Evolutionary conservation across 2,113 vertebrate species (phyloP).

Genomic region (Mustelus asterias): DNA sequence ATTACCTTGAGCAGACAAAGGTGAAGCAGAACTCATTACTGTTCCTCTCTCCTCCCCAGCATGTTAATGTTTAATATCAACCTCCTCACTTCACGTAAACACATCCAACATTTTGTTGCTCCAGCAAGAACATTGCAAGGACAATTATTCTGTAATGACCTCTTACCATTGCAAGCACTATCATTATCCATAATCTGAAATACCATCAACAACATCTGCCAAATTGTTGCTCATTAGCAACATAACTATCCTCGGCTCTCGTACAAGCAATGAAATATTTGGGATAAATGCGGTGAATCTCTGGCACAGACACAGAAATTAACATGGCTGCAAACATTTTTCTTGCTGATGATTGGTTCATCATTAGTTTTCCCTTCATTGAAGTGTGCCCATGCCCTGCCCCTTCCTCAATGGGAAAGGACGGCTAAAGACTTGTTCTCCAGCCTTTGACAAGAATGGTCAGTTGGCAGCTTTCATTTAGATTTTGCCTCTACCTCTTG

Average conservation of each 20-base stretch:
- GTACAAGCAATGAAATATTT: constrained; percentile 28
- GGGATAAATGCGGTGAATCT: not conserved
- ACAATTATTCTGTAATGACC: constrained; percentile 27
- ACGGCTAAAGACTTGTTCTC: not conserved
- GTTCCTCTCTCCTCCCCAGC: not conserved
- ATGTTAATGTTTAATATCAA: not conserved
- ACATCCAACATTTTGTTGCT: not conserved
- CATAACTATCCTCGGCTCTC: not conserved
- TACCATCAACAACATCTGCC: constrained; percentile 35
- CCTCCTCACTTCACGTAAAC: not conserved
- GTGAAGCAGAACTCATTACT: not conserved
- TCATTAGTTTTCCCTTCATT: not conserved
- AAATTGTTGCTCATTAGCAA: constrained; percentile 30
- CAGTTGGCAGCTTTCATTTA: not conserved
- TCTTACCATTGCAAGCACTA: constrained; percentile 18
- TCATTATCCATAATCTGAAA: constrained; percentile 36
- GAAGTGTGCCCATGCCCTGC: not conserved
- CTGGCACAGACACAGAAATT: not conserved
- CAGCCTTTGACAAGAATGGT: not conserved
- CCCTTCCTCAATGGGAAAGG: not conserved
- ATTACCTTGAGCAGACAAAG: not conserved
- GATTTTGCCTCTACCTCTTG: not conserved
- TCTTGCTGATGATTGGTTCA: not conserved
- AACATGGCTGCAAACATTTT: not conserved
- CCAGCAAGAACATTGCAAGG: not conserved